Conservation (phyloP, 2,113 vertebrate species). For the Etheostoma cragini region DNA sequence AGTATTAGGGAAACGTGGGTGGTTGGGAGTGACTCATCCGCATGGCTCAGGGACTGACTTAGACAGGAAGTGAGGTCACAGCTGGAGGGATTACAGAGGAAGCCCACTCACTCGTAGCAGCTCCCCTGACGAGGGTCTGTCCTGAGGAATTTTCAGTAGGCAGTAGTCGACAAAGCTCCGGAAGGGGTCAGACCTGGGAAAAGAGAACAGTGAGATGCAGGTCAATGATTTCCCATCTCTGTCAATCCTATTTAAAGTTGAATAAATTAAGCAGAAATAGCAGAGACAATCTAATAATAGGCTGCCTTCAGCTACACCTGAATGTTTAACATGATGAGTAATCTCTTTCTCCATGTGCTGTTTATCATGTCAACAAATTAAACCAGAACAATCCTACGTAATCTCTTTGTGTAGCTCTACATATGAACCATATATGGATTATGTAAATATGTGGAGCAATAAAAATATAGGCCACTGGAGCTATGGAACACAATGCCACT, state of each 20-base stretch:
- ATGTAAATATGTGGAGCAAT: conserved; percentile 71
- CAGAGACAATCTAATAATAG: neutral
- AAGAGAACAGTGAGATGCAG: conserved; percentile 22
- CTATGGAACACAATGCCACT: conserved; percentile 48
- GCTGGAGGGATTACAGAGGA: conserved; percentile 58
- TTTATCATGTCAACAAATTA: conserved; percentile 54
- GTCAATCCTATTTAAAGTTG: conserved; percentile 4
- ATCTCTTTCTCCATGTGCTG: conserved; percentile 18
- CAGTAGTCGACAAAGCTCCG: conserved; percentile 99
- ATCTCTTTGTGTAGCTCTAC: conserved; percentile 37
- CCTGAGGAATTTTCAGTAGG: conserved; percentile 99
- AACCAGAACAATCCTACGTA: conserved; percentile 44
- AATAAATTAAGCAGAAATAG: conserved; percentile 6
- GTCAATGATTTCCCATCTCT: conserved; percentile 9
- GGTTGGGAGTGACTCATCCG: conserved; percentile 74
- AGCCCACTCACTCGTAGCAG: conserved; percentile 91
- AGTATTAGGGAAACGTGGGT: conserved; percentile 57
- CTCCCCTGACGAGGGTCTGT: conserved; percentile 94
- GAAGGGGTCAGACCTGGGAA: conserved; percentile 92
- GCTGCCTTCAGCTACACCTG: neutral
- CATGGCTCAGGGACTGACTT: conserved; percentile 54
- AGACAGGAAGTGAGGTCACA: conserved; percentile 81
- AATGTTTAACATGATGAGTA: conserved; percentile 37
- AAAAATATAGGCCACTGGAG: conserved; percentile 68
- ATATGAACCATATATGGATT: conserved; percentile 48